These are phyloP conservation scores for Thomomys bottae DNA, from an alignment of 2,113 vertebrate genomes.

Conservation along the genomic window DNA sequence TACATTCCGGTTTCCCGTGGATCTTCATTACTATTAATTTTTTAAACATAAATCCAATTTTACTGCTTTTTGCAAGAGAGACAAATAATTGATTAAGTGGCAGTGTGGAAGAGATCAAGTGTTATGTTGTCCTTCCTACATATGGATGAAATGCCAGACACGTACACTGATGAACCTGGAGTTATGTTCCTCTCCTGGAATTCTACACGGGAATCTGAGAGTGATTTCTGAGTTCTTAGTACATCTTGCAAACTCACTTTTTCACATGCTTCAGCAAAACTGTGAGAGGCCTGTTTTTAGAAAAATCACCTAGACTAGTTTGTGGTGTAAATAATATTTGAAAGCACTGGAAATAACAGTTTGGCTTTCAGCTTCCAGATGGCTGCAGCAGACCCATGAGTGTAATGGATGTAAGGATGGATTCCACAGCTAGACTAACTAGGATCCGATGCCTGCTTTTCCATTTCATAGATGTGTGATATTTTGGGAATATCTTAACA, in stretches of 20 bases:
- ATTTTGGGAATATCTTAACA: slow-evolving; percentile 22
- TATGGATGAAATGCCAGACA: background rate
- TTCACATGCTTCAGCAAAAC: slow-evolving; percentile 61
- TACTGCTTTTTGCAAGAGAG: background rate
- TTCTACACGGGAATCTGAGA: slow-evolving; percentile 40
- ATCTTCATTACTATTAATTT: background rate
- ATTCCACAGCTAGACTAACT: slow-evolving; percentile 39
- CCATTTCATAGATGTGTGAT: background rate
- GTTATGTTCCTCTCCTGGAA: background rate
- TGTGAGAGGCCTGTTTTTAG: slow-evolving; percentile 68
- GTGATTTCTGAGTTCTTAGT: slow-evolving; percentile 46
- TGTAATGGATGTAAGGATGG: background rate
- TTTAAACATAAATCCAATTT: background rate
- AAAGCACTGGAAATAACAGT: slow-evolving; percentile 66
- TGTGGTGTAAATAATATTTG: slow-evolving; percentile 72
- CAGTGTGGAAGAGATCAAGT: background rate
- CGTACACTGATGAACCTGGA: background rate
- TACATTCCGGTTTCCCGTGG: background rate
- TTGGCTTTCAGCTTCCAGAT: slow-evolving; percentile 66
- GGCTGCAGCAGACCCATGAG: slow-evolving; percentile 51
- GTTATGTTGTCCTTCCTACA: background rate
- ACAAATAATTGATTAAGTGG: background rate
- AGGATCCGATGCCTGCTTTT: slow-evolving; percentile 17
- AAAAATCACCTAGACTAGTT: slow-evolving; percentile 70
- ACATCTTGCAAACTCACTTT: slow-evolving; percentile 28